Evolutionary conservation across 2,797 vertebrate genomes (phyloP).

Genomic region (Syngnathus rostellatus): DNA sequence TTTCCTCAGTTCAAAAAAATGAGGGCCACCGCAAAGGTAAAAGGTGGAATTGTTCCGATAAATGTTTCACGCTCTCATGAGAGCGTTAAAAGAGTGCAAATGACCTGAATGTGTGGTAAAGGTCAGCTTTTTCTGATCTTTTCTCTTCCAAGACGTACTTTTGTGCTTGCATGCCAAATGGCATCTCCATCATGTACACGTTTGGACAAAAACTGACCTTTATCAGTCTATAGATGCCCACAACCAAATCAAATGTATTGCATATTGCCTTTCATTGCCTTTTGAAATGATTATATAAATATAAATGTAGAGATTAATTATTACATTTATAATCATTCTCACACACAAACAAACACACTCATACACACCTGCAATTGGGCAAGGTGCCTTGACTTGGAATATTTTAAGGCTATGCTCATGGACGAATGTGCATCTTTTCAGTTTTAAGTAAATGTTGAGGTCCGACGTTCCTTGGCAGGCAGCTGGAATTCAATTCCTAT

Average conservation of each 20-base stretch:
- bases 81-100: constrained; percentile 24
- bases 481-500: constrained; percentile 45
- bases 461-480: constrained; percentile 41
- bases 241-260: not conserved
- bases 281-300: too few relatives aligned
- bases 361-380: not conserved
- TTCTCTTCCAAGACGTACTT: not conserved
- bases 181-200: not conserved
- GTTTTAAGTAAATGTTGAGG: not conserved
- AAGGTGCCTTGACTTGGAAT: not conserved
- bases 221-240: not conserved
- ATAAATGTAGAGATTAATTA: not conserved
- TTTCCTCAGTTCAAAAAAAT: constrained; percentile 25
- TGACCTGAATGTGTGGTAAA: constrained; percentile 25
- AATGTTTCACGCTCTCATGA: constrained; percentile 43
- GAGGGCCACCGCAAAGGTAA: constrained; percentile 37
- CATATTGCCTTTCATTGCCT: not conserved
- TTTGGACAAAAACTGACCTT: not conserved
- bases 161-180: not conserved
- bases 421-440: not conserved
- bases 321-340: too few relatives aligned
- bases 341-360: not conserved
- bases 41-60: constrained; percentile 48
- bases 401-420: not conserved
- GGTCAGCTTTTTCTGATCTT: constrained; percentile 1